Percentiles rank a stretch among this genome's conserved stretches.
Conservation (phyloP, 2,888 invertebrate species). For the Teleiodes luculella region DNA sequence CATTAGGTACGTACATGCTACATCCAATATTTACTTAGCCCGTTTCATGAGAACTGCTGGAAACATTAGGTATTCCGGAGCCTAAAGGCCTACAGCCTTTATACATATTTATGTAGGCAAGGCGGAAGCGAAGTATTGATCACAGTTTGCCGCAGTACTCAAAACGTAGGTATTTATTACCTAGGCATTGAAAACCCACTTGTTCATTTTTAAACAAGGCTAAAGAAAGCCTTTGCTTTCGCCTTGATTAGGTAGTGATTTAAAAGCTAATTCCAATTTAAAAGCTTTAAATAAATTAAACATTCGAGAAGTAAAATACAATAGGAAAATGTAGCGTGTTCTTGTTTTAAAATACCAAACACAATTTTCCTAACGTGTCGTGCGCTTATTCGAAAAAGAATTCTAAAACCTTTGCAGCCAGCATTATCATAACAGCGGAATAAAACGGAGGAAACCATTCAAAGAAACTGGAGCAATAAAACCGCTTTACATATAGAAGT, state of each 20-base stretch:
- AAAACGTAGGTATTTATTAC: slow-evolving; percentile 9
- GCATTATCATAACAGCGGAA: slow-evolving; percentile 10
- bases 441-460: slow-evolving; percentile 12
- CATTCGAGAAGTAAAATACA: too few relatives aligned
- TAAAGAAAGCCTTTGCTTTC: background rate
- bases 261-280: too few relatives aligned
- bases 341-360: background rate
- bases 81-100: background rate
- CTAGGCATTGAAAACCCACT: slow-evolving; percentile 1
- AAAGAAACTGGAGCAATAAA: slow-evolving; percentile 17
- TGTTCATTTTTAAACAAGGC: background rate
- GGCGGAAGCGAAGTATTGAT: slow-evolving; percentile 9
- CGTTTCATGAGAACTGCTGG: background rate
- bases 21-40: slow-evolving; percentile 1
- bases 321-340: background rate
- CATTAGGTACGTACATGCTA: background rate
- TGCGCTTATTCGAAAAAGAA: slow-evolving; percentile 1
- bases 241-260: background rate
- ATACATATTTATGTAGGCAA: slow-evolving; percentile 10
- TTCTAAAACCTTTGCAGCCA: slow-evolving; percentile 5
- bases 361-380: slow-evolving; percentile 1
- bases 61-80: slow-evolving; percentile 9
- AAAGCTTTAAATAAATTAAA: too few relatives aligned
- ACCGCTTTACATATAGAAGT: slow-evolving; percentile 10
- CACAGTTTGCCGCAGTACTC: slow-evolving; percentile 11